phyloP scores from a whole-genome alignment of 2,797 vertebrate genomes.

The Sebastes steindachneri region DNA sequence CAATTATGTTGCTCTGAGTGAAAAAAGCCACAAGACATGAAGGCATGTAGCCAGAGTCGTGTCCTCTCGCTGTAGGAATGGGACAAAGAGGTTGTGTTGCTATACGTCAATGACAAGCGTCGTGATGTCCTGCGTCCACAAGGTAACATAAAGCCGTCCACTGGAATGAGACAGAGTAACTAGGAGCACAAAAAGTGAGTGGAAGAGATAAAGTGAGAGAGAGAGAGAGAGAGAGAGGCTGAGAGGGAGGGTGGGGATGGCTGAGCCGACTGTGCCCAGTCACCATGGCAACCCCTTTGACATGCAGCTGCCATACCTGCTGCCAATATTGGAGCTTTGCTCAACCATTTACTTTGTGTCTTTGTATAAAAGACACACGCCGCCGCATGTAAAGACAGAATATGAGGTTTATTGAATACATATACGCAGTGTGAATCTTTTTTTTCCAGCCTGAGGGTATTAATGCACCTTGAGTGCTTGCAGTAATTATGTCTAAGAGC shows the following conservation, averaged over 20 bases:
- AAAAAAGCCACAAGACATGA: slow-evolving; percentile 47
- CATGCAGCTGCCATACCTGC: slow-evolving; percentile 75
- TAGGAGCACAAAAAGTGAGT: slow-evolving; percentile 8
- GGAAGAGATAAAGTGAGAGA: slow-evolving; percentile 24
- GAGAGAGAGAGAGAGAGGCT: slow-evolving; percentile 10
- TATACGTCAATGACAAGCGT: neutral
- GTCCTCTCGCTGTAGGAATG: neutral
- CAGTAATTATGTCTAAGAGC: slow-evolving; percentile 59
- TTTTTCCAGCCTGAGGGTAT: slow-evolving; percentile 2
- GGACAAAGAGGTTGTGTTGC: neutral
- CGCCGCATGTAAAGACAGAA: neutral
- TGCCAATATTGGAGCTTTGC: slow-evolving; percentile 55
- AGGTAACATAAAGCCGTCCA: slow-evolving; percentile 13
- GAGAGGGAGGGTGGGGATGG: slow-evolving; percentile 13
- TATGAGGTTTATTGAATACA: neutral
- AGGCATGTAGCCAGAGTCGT: slow-evolving; percentile 31
- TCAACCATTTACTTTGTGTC: slow-evolving; percentile 30
- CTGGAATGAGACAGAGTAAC: slow-evolving; percentile 48
- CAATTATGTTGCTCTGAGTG: slow-evolving; percentile 52
- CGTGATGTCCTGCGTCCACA: neutral
- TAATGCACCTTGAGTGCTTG: slow-evolving; percentile 57
- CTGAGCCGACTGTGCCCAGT: slow-evolving; percentile 69
- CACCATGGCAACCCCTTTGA: slow-evolving; percentile 82
- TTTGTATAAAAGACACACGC: neutral
- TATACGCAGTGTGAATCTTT: slow-evolving; percentile 14